phyloP scores from a whole-genome alignment of 1,140 invertebrate genomes.

The Diabrotica undecimpunctata region DNA sequence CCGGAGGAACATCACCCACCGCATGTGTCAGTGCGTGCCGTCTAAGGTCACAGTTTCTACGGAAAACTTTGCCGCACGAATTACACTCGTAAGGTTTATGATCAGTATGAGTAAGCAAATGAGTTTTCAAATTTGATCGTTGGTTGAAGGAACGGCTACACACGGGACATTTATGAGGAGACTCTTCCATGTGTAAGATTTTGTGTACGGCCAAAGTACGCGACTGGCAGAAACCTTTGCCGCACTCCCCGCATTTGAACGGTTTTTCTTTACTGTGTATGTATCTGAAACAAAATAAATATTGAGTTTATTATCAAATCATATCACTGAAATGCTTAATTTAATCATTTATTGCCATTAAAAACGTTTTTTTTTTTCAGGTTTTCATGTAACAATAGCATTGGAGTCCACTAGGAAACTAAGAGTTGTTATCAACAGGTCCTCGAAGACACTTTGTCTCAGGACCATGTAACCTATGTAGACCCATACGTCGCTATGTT shows the following conservation, averaged over 20 bases:
- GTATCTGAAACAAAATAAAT: slow-evolving; percentile 66
- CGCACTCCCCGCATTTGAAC: slow-evolving; percentile 93
- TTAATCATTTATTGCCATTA: no score
- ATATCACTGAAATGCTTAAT: no score
- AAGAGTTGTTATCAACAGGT: no score
- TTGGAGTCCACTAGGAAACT: no score
- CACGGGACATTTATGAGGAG: slow-evolving; percentile 87
- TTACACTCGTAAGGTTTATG: slow-evolving; percentile 92
- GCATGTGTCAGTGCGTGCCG: slow-evolving; percentile 81
- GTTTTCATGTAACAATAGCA: no score
- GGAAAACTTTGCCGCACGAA: slow-evolving; percentile 83
- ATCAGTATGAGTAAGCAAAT: slow-evolving; percentile 91
- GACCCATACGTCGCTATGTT: no score
- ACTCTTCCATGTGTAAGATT: slow-evolving; percentile 88
- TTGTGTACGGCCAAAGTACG: slow-evolving; percentile 91
- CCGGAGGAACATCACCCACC: slow-evolving; percentile 73
- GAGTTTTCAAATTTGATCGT: slow-evolving; percentile 88
- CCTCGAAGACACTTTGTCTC: no score
- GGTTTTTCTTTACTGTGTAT: slow-evolving; percentile 97
- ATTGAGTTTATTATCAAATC: no score
- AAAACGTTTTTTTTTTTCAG: no score
- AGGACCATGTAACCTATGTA: no score
- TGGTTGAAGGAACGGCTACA: slow-evolving; percentile 87
- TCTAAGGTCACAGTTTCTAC: slow-evolving; percentile 79
- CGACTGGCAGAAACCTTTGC: slow-evolving; percentile 95